Evolutionary conservation across 2,888 invertebrate genomes (phyloP), one percentile per base, ranked within the genome.

Genomic region (Sarcophaga rosellei): DNA sequence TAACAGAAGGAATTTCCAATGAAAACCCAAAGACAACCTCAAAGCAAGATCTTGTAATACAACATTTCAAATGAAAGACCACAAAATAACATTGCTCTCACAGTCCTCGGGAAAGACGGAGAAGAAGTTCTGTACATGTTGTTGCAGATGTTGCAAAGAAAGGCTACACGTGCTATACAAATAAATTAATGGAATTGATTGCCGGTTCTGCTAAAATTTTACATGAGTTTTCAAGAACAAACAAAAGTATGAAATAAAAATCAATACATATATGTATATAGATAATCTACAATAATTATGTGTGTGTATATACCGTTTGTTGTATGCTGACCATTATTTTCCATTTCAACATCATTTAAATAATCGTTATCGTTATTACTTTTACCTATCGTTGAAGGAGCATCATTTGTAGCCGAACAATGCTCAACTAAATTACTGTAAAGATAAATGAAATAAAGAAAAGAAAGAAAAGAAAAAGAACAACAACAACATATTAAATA

Each of bases 291-390:
- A 53, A 53, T 20, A 69, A 0, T 20, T 15, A 15, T 57, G 23
- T 17, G 20, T 20, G 3, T 17, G 2, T 73, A 10, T 81, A 44
- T 88, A 92, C 93, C 93, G 89, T 93, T 93, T 88, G 92, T 89
- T 85, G 89, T 90, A 89, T 93, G 35, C 35, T 35, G 93, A 79
- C 92, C 92, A 89, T 93, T 93, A 89, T 92, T 92, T 83, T 93
- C 94, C 94, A 94, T 94, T 91, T 94, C 94, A 68, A 94, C 92
- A 88, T 94, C 93, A 82, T 89, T 89, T 78, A 89, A 85, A 88
- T 90, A 89, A 85, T 89, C 89, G 66, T 87, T 89, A 84, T 88
- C 88, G 86, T 85, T 88, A 86, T 88, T 88, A 86, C 84, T 89
- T 87, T 88, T 88, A 86, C 84, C 88, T 81, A 86, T 88, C 76